A percentile compares a stretch with the other conserved stretches of the same genome.
Conservation (phyloP, 2,888 invertebrate genomes). For the Endomychus coccineus region DNA sequence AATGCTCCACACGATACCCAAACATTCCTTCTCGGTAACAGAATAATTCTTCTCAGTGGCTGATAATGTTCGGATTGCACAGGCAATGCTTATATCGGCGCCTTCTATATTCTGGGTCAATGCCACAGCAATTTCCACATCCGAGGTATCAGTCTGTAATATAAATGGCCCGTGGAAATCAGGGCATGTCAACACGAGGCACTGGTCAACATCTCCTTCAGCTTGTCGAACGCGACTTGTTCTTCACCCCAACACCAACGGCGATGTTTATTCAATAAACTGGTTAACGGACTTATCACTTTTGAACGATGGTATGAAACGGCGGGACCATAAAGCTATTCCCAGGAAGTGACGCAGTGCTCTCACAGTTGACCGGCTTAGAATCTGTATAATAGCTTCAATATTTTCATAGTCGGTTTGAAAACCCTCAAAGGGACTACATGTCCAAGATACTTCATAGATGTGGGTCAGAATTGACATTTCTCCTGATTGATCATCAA, state of each 20-base stretch:
- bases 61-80: too few relatives aligned
- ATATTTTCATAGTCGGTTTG: constrained; percentile 15
- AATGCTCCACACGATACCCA: too few relatives aligned
- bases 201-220: constrained; percentile 8
- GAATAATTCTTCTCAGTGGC: constrained; percentile 17
- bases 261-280: constrained; percentile 6
- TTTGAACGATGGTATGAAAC: constrained; percentile 12
- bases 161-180: constrained; percentile 18
- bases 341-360: constrained; percentile 22
- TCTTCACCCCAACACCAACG: constrained; percentile 1
- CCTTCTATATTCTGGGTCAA: too few relatives aligned
- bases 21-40: constrained; percentile 29
- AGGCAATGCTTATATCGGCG: too few relatives aligned
- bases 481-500: constrained; percentile 24
- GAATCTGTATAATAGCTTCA: constrained; percentile 8
- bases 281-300: constrained; percentile 13
- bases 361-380: constrained; percentile 12
- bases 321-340: constrained; percentile 24
- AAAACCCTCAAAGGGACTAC: constrained; percentile 12
- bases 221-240: constrained; percentile 2
- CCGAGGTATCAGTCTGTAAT: too few relatives aligned
- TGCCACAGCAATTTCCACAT: too few relatives aligned
- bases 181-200: constrained; percentile 19
- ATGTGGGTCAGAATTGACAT: constrained; percentile 19
- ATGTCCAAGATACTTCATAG: constrained; percentile 14